Conservation (phyloP, 2,797 vertebrate species). For the Sebastes jordani region DNA sequence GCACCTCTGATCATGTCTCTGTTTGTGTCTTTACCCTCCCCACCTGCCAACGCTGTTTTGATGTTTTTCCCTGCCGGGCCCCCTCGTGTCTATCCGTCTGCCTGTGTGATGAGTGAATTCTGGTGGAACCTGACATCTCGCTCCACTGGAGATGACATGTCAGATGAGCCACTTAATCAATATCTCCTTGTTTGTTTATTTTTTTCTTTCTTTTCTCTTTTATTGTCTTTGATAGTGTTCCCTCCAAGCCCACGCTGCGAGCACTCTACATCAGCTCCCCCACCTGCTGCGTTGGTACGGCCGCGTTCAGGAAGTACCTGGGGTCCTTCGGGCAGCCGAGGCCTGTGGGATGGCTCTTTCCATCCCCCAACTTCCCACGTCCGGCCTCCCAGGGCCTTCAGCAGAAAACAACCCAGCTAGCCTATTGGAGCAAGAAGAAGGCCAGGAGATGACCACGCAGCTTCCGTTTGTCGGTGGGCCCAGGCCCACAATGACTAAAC, state of each 20-base stretch:
- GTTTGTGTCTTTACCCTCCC: slow-evolving; percentile 44
- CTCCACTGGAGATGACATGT: slow-evolving; percentile 48
- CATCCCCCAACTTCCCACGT: slow-evolving; percentile 12
- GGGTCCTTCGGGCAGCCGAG: slow-evolving; percentile 83
- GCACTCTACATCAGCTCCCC: slow-evolving; percentile 80
- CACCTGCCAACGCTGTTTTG: slow-evolving; percentile 23
- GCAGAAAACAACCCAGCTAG: slow-evolving; percentile 3
- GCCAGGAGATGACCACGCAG: slow-evolving; percentile 70
- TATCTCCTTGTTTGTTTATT: slow-evolving; percentile 21
- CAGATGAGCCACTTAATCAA: slow-evolving; percentile 57
- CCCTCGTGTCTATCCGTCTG: slow-evolving; percentile 15
- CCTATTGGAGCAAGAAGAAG: slow-evolving; percentile 56
- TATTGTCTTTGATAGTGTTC: slow-evolving; percentile 78
- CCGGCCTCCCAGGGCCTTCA: slow-evolving; percentile 5
- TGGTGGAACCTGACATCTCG: slow-evolving; percentile 39
- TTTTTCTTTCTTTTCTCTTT: neutral
- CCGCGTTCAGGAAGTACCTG: slow-evolving; percentile 88
- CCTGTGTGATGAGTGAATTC: slow-evolving; percentile 44
- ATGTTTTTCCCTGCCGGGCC: slow-evolving; percentile 30
- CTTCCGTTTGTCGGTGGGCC: slow-evolving; percentile 90
- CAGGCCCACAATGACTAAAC: slow-evolving; percentile 94
- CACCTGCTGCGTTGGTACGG: slow-evolving; percentile 89
- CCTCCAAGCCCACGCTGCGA: slow-evolving; percentile 71
- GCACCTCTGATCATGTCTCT: slow-evolving; percentile 47
- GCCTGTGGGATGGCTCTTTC: slow-evolving; percentile 86